These are phyloP conservation scores for Pachyuromys duprasi DNA, from an alignment of 2,797 vertebrate species.

Conservation along the genomic window DNA sequence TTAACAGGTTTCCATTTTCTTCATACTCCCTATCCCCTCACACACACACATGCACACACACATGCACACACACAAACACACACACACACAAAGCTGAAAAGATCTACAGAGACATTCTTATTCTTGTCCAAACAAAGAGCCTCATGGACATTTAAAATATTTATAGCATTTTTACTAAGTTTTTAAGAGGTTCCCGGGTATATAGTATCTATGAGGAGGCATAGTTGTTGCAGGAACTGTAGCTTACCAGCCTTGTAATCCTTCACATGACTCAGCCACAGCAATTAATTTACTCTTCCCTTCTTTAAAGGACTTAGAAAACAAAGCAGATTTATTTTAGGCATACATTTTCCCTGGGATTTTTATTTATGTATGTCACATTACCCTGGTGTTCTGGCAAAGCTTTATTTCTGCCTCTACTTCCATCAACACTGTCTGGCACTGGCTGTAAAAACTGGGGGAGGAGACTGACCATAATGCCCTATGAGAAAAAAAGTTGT, in stretches of 20 bases:
- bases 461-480: slow-evolving; percentile 54
- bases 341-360: slow-evolving; percentile 71
- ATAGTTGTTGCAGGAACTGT: slow-evolving; percentile 73
- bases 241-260: slow-evolving; percentile 74
- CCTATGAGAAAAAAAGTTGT: slow-evolving; percentile 53
- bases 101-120: neutral
- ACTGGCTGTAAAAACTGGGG: slow-evolving; percentile 44
- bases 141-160: slow-evolving; percentile 82
- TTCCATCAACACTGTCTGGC: slow-evolving; percentile 56
- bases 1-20: slow-evolving; percentile 69
- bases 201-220: slow-evolving; percentile 73
- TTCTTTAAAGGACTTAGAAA: slow-evolving; percentile 79
- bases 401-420: slow-evolving; percentile 57
- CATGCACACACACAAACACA: neutral
- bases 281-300: slow-evolving; percentile 82
- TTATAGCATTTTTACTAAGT: slow-evolving; percentile 85
- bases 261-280: slow-evolving; percentile 78
- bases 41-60: neutral
- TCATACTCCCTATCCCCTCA: neutral
- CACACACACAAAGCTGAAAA: neutral
- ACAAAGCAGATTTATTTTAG: slow-evolving; percentile 69
- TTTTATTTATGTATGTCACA: slow-evolving; percentile 78
- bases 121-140: slow-evolving; percentile 69
- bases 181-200: slow-evolving; percentile 82
- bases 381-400: slow-evolving; percentile 57